phyloP scores from a whole-genome alignment of 2,113 vertebrate genomes.

The Chamaea fasciata region DNA sequence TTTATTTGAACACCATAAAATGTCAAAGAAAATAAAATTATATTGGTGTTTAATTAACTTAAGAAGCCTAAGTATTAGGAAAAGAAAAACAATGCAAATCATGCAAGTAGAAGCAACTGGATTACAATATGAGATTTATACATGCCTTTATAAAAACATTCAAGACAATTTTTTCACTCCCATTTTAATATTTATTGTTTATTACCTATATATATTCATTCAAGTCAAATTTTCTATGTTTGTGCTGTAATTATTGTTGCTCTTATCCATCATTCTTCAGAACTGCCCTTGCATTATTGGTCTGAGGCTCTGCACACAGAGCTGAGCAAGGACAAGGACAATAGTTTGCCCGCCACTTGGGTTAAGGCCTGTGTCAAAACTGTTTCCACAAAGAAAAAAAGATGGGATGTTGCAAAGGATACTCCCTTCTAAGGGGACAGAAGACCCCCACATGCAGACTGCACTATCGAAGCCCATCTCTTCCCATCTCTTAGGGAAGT shows the following conservation, averaged over 20 bases:
- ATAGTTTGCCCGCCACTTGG: not conserved
- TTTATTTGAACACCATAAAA: not conserved
- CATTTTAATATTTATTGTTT: not conserved
- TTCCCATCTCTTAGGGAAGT: no score
- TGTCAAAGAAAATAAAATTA: not conserved
- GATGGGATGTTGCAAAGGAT: accelerated
- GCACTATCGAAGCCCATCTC: no score
- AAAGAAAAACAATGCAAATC: not conserved
- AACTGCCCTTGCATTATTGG: not conserved
- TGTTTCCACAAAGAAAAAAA: not conserved
- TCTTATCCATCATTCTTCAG: not conserved
- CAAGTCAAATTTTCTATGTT: not conserved
- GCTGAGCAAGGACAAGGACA: no score
- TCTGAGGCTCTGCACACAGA: not conserved
- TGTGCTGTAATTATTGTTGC: not conserved
- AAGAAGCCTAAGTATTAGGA: not conserved
- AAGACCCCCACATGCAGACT: not conserved
- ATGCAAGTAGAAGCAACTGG: not conserved
- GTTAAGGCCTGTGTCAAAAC: not conserved
- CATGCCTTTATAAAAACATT: not conserved
- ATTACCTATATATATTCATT: not conserved
- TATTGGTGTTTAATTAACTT: not conserved
- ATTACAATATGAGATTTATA: not conserved
- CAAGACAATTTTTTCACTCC: not conserved
- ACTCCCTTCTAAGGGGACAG: not conserved